Evolutionary conservation across 2,113 vertebrate genomes (phyloP).

Genomic region (Neodontobutis hainanensis): DNA sequence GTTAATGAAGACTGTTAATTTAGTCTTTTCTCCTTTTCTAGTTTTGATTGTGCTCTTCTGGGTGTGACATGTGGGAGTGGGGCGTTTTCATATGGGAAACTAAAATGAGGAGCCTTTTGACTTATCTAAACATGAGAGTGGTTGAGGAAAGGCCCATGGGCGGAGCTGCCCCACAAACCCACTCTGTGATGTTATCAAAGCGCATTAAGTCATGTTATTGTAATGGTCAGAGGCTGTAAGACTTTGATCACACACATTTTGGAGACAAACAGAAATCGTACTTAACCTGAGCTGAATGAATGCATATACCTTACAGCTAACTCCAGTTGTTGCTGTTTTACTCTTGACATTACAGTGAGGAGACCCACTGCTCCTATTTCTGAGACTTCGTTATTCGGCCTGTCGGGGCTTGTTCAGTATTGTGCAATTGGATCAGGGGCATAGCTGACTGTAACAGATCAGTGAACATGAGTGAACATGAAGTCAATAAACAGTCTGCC

Average conservation of each 20-base stretch:
- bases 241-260: neutral
- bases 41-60: neutral
- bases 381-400: neutral
- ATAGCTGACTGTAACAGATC: neutral
- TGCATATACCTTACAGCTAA: no score
- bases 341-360: neutral
- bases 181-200: neutral
- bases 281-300: neutral
- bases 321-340: neutral
- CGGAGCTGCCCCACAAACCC: constrained; percentile 10
- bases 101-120: neutral
- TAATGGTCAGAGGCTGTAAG: neutral
- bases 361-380: neutral
- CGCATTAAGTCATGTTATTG: neutral
- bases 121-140: neutral
- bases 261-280: neutral
- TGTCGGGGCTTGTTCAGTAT: neutral
- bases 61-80: neutral
- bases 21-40: neutral
- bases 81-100: neutral
- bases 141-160: neutral
- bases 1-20: no score
- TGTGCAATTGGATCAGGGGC: neutral
- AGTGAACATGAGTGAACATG: constrained; percentile 1
- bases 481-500: neutral